Percentiles rank a stretch among this genome's conserved stretches.
Evolutionary conservation across 37 sponge, comb jelly and placozoan species (phyloP).

Genomic region (Mnemiopsis leidyi): DNA sequence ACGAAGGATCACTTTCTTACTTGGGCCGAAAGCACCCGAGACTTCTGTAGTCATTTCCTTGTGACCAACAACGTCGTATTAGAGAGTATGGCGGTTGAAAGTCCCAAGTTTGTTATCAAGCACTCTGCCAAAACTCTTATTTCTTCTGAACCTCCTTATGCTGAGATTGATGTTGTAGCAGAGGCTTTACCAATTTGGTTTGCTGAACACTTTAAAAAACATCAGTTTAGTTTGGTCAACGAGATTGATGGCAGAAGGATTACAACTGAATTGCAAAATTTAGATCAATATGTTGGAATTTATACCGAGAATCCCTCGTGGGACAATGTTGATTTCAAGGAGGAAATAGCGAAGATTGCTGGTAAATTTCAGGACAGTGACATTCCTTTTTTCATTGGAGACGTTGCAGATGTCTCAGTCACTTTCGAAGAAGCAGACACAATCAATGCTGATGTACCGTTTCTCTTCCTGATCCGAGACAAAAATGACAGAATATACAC

Average conservation of each 20-base stretch:
- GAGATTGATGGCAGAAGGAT: not conserved
- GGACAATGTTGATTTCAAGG: not conserved
- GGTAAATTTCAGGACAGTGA: not conserved
- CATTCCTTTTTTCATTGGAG: not conserved
- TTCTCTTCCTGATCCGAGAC: not conserved
- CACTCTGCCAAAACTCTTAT: not conserved
- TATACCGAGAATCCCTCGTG: not conserved
- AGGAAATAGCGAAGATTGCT: not conserved
- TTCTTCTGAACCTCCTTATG: not conserved
- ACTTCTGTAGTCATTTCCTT: not conserved
- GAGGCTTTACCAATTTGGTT: not conserved
- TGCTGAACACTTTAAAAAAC: not conserved
- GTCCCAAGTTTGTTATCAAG: constrained; percentile 4
- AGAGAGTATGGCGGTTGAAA: not conserved
- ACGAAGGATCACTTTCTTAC: not conserved
- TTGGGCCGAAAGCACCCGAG: constrained; percentile 2
- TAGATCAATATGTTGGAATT: not conserved
- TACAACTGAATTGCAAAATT: not conserved
- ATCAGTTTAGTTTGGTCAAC: not conserved
- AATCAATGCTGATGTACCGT: not conserved
- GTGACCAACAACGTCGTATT: not conserved
- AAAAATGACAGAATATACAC: not conserved
- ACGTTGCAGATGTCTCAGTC: not conserved
- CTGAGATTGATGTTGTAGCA: not conserved
- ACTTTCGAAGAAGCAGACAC: not conserved